Base-by-base conservation (phyloP, 2,113 vertebrate genomes). In the Crotophaga sulcirostris region DNA sequence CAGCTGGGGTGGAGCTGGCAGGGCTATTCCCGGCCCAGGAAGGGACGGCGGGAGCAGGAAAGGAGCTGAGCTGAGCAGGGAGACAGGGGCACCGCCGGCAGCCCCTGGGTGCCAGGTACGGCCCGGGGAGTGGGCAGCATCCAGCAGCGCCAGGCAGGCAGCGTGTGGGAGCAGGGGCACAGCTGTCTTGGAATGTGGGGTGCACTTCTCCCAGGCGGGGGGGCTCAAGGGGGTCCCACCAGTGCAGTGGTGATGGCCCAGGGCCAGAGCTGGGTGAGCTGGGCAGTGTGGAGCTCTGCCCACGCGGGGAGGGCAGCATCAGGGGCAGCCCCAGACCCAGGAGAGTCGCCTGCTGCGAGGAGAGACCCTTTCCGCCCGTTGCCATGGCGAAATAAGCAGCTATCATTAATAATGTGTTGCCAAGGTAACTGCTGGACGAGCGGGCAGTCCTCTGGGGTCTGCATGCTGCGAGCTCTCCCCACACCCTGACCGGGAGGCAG, bases 101-200 rank as follows among this genome's bases (percentile, higher is more conserved):
- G 63, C 38, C 9, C 6, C 70, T 34, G 59, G 66, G 66, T 1
- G 8, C 26, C 86, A 94, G 75, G 83, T 90, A 83, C 0, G 7
- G 44, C 55, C 31, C 3, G 2, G 36, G 28, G 36, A 80, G 88
- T 0, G 0, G 51, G 78, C 36, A 74, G 34, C 0, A 0, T 38
- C 40, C 1, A 0, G 67, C 36, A 31, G 26, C 9, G 72, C 52
- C 5, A 0, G 9, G 47, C 0, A 1, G 68, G 60, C 26, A 51
- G 87, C 60, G 31, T 0, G 5, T 25, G 38, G 44, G 28, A 44
- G 17, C 2, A 0, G 7, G 77, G 89, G 66, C 6, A 25, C 49
- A 8, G 63, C 58, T 5, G 1, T 62, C 10, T 10, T 0, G 0
- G 38, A 13, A 10, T 0, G 2, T 17, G 73, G 26, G 59, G 38